Conservation (phyloP, 2,888 invertebrate genomes). For the Ypsolopha scabrella region DNA sequence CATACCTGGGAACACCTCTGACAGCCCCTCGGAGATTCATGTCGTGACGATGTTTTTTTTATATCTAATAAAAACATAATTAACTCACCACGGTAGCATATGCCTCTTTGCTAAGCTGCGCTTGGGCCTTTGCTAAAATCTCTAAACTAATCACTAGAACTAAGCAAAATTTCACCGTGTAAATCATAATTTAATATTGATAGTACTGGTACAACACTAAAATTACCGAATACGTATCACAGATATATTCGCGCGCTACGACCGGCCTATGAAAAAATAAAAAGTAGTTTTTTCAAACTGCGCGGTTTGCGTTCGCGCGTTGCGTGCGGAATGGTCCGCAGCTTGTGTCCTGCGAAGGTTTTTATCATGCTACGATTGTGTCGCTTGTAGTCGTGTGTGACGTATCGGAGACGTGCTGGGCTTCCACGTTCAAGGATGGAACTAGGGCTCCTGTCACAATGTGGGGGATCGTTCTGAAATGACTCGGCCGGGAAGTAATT, state of each 20-base stretch:
- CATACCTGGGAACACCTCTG: too few relatives aligned
- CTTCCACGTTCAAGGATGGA: too few relatives aligned
- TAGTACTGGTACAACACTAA: not conserved
- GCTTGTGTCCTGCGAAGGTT: not conserved
- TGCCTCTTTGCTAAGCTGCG: not conserved
- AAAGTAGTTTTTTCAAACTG: not conserved
- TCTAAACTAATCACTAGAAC: not conserved
- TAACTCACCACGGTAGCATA: not conserved
- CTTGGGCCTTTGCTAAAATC: not conserved
- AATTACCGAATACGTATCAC: not conserved
- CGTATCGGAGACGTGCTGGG: too few relatives aligned
- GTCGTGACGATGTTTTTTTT: too few relatives aligned
- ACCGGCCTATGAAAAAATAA: not conserved
- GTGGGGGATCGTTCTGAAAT: too few relatives aligned
- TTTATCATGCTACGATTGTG: not conserved
- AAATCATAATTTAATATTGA: not conserved
- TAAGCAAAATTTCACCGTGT: not conserved
- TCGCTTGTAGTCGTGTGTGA: not conserved
- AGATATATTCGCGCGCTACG: not conserved
- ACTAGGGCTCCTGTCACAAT: too few relatives aligned
- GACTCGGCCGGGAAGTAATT: too few relatives aligned
- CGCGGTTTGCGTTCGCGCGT: not conserved
- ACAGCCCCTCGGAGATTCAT: too few relatives aligned
- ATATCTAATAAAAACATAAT: not conserved
- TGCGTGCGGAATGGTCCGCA: not conserved